Evolutionary conservation across 1,140 invertebrate genomes (phyloP).

Genomic region (Helicoverpa zea): DNA sequence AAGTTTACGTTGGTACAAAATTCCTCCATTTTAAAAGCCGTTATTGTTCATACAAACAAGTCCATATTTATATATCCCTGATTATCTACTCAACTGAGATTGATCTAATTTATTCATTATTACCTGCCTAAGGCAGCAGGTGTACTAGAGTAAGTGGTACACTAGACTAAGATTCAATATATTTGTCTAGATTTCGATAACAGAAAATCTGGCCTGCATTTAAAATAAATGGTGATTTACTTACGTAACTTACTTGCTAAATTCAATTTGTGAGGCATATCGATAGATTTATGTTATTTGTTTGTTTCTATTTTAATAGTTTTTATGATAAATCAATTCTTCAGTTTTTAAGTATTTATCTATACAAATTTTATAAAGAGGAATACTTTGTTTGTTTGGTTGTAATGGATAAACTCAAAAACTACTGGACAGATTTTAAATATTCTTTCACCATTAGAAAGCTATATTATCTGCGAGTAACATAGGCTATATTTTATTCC

Average conservation of each 20-base stretch:
- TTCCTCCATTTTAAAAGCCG: neutral
- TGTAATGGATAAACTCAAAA: too few relatives aligned
- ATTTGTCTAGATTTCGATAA: neutral
- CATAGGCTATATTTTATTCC: too few relatives aligned
- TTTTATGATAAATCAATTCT: too few relatives aligned
- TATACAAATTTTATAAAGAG: too few relatives aligned
- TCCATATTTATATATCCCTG: constrained; percentile 9
- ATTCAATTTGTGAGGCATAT: constrained; percentile 1
- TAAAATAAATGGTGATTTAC: neutral
- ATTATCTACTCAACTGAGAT: constrained; percentile 24
- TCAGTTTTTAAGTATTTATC: too few relatives aligned
- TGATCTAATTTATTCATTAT: constrained; percentile 16
- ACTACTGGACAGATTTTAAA: too few relatives aligned
- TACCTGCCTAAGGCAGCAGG: constrained; percentile 13
- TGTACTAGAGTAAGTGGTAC: neutral
- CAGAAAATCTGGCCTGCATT: neutral
- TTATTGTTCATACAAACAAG: constrained; percentile 2
- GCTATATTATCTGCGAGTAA: too few relatives aligned
- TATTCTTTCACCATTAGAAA: too few relatives aligned
- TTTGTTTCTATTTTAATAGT: too few relatives aligned
- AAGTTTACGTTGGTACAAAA: neutral
- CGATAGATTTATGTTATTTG: neutral
- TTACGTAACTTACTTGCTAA: neutral
- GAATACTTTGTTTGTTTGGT: too few relatives aligned
- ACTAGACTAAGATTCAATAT: constrained; percentile 13